Evolutionary conservation across 2,113 vertebrate species (phyloP).

Genomic region (Noctilio leporinus): DNA sequence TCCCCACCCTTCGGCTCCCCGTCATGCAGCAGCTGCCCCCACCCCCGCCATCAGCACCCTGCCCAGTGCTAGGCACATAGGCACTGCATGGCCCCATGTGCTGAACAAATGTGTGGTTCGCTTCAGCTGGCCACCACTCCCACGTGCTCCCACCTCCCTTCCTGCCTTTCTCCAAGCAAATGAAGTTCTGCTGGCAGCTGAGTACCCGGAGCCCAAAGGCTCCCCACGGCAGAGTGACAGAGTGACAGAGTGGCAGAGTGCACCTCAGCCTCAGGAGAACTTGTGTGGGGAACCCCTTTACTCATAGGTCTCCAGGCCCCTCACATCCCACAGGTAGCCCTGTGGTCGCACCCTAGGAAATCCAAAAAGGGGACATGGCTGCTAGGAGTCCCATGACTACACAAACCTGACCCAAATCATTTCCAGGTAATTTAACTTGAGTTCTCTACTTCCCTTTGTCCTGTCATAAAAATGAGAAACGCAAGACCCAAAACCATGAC

Average conservation of each 20-base stretch:
- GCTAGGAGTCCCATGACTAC: neutral
- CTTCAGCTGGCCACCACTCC: rapidly evolving
- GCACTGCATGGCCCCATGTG: neutral
- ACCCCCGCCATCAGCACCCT: neutral
- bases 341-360: constrained; percentile 60
- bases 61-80: rapidly evolving
- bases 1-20: rapidly evolving
- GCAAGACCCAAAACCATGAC: constrained; percentile 55
- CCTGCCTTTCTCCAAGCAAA: neutral
- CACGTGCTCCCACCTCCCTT: rapidly evolving
- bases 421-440: neutral
- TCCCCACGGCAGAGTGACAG: neutral
- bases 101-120: rapidly evolving
- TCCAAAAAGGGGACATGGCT: constrained; percentile 53
- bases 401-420: neutral
- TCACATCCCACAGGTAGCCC: rapidly evolving
- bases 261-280: neutral
- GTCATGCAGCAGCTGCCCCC: rapidly evolving
- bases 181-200: no score
- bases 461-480: neutral
- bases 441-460: neutral
- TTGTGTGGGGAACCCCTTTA: neutral
- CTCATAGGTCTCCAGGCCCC: rapidly evolving
- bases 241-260: neutral
- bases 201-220: neutral